phyloP scores from a whole-genome alignment of 1,140 invertebrate genomes.

The Penaeus vannamei region DNA sequence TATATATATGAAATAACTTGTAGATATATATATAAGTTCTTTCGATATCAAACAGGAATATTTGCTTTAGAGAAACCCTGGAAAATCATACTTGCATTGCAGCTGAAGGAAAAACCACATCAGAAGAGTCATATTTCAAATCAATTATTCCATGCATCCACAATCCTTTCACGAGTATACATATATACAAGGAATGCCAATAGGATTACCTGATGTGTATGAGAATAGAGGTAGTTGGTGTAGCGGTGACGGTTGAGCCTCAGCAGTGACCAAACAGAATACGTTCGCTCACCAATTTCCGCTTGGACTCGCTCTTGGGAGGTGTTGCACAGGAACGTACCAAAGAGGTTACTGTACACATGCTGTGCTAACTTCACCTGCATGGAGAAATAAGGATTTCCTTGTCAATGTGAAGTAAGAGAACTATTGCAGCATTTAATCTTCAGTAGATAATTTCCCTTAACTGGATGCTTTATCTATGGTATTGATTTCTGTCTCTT shows the following conservation, averaged over 20 bases:
- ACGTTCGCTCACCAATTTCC: slow-evolving; percentile 81
- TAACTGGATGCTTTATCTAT: too few species aligned
- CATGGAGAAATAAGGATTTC: slow-evolving; percentile 69
- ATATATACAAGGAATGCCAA: neutral
- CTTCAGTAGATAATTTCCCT: too few species aligned
- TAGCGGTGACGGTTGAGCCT: slow-evolving; percentile 79
- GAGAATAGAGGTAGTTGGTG: slow-evolving; percentile 87
- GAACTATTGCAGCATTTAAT: too few species aligned
- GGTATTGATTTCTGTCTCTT: too few species aligned
- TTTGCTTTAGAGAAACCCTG: too few species aligned
- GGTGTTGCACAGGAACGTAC: slow-evolving; percentile 96
- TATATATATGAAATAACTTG: too few species aligned
- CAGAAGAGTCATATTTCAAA: too few species aligned
- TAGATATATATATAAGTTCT: neutral
- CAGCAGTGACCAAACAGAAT: slow-evolving; percentile 91
- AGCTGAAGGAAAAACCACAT: too few species aligned
- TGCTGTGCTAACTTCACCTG: slow-evolving; percentile 96
- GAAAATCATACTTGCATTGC: too few species aligned
- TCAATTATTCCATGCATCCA: neutral
- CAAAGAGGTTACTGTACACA: slow-evolving; percentile 95
- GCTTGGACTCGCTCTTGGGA: slow-evolving; percentile 81
- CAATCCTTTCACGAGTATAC: neutral
- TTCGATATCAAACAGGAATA: too few species aligned
- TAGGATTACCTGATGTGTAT: slow-evolving; percentile 70
- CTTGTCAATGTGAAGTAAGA: too few species aligned